A percentile compares a stretch with the other conserved stretches of the same genome.
phyloP scores from a whole-genome alignment of 2,797 vertebrate genomes.

The Gallinago stenura region DNA sequence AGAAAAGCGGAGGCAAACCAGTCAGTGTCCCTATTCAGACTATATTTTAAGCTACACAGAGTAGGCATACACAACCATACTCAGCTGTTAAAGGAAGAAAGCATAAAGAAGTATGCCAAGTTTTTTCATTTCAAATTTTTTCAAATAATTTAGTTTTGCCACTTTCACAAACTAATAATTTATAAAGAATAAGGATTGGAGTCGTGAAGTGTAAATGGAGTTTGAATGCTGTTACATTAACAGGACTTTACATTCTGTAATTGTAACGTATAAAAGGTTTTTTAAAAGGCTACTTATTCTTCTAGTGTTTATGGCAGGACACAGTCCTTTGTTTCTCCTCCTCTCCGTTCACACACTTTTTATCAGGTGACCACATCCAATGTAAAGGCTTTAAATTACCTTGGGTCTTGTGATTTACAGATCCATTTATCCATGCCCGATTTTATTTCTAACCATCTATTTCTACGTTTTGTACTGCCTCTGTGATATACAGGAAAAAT shows the following conservation, averaged over 20 bases:
- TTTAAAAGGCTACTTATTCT: neutral
- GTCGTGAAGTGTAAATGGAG: neutral
- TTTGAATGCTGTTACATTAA: neutral
- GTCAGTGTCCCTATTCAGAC: neutral
- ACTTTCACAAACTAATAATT: neutral
- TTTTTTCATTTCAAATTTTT: neutral
- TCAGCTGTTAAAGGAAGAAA: neutral
- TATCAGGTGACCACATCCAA: neutral
- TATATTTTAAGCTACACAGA: neutral
- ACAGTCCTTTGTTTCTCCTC: neutral
- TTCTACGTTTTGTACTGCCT: neutral
- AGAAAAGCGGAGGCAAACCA: neutral
- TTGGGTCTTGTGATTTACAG: neutral
- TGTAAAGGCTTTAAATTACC: neutral
- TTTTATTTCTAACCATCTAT: neutral
- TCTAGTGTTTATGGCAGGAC: neutral
- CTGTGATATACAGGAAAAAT: neutral
- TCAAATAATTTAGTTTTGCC: neutral
- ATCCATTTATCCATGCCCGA: neutral
- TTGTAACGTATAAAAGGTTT: neutral
- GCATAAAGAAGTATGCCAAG: neutral
- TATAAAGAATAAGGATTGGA: neutral
- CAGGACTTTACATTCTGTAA: neutral
- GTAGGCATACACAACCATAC: neutral
- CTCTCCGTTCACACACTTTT: neutral